Percentiles rank a stretch among this genome's conserved stretches.
phyloP scores from a whole-genome alignment of 2,113 vertebrate genomes.

The Sander vitreus region DNA sequence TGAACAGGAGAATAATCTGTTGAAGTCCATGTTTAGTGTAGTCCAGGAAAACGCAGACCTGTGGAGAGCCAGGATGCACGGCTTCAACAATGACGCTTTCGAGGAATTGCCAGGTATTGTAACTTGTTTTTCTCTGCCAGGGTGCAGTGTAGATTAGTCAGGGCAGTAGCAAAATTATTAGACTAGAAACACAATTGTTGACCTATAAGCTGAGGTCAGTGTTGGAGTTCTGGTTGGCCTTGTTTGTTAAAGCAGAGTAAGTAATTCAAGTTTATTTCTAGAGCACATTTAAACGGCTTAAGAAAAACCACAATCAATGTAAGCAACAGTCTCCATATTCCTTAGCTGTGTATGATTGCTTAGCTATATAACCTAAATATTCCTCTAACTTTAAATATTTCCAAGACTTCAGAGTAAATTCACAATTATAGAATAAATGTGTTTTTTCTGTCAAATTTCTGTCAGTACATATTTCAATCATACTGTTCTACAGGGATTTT shows the following conservation, averaged over 20 bases:
- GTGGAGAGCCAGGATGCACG: conserved; percentile 17
- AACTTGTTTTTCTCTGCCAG: not conserved
- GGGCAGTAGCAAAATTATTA: too few relatives aligned
- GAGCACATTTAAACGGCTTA: too few relatives aligned
- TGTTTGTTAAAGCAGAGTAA: not conserved
- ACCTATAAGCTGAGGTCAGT: not conserved
- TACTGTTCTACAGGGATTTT: not conserved
- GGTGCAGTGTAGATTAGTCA: not conserved
- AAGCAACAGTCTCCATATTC: not conserved
- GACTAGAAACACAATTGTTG: not conserved
- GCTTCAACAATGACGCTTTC: not conserved
- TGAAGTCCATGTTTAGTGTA: conserved; percentile 37
- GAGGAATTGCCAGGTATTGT: conserved; percentile 41
- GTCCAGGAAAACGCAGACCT: conserved; percentile 66
- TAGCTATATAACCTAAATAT: not conserved
- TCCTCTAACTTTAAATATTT: not conserved
- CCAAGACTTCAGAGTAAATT: too few relatives aligned
- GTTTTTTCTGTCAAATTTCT: not conserved
- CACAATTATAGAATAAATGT: not conserved
- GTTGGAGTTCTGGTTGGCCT: not conserved
- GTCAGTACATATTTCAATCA: not conserved
- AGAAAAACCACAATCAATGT: too few relatives aligned
- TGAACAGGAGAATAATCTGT: conserved; percentile 42
- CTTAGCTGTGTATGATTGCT: not conserved
- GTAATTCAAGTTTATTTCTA: too few relatives aligned